These are phyloP conservation scores for Meda fulgida DNA, from an alignment of 2,797 vertebrate genomes.

Conservation along the genomic window DNA sequence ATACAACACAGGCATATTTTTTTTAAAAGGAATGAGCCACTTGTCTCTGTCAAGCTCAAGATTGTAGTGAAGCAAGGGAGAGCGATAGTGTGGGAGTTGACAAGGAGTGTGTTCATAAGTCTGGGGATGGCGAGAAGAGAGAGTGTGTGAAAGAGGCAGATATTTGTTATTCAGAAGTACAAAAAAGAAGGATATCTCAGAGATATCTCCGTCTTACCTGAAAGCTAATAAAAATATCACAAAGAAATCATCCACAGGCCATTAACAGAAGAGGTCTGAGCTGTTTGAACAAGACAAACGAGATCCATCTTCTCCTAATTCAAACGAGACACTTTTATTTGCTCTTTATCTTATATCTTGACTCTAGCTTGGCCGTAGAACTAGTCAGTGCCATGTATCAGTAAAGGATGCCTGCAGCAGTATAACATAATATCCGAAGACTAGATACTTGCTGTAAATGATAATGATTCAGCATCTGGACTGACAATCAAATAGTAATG, in stretches of 20 bases:
- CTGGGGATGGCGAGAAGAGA: constrained; percentile 26
- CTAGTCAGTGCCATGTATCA: not conserved
- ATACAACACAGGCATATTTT: constrained; percentile 7
- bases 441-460: not conserved
- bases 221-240: constrained; percentile 30
- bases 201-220: constrained; percentile 41
- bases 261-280: constrained; percentile 26
- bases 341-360: constrained; percentile 29
- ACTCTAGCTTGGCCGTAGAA: constrained; percentile 18
- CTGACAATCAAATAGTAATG: not conserved
- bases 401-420: not conserved
- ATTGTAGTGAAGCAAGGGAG: not conserved
- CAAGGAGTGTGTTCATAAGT: constrained; percentile 18
- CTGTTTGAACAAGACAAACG: constrained; percentile 26
- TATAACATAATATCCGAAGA: constrained; percentile 6
- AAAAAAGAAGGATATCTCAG: constrained; percentile 23
- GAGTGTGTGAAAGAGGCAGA: not conserved
- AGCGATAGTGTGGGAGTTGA: not conserved
- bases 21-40: not conserved
- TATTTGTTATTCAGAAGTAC: constrained; percentile 39
- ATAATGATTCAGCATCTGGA: constrained; percentile 9
- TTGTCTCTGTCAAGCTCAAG: not conserved
- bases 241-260: constrained; percentile 24
- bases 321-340: constrained; percentile 36
- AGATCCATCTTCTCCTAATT: constrained; percentile 39